Evolutionary conservation across 1,140 invertebrate species (phyloP), one percentile per base, ranked within the genome.

Genomic region (Drosophila sulfurigaster): DNA sequence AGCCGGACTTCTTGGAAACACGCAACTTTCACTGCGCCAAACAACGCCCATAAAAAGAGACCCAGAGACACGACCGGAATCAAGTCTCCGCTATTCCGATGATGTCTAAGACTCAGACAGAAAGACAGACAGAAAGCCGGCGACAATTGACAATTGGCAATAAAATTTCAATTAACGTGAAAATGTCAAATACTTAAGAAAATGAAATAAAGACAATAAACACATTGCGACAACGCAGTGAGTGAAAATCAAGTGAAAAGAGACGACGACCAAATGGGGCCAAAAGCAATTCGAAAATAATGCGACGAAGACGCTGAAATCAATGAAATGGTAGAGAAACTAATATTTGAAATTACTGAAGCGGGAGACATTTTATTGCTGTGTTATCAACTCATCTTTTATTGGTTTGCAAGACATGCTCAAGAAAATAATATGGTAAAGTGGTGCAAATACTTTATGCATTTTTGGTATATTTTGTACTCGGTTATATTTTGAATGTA

Each of bases 111-210:
- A 25, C 20, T 25, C 3, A 16, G 46, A 52, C 30, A 41, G 13
- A 56, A 1, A 54, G 15, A 54, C n/a, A 57, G 30, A 49, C 0
- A 68, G 58, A 38, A 25, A 25, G 20, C 20, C 20, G 56, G 64
- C 57, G 68, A 63, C 76, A 82, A 86, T 86, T 79, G 78, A 75
- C 82, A 81, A 87, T 87, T 79, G 79, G 65, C 83, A 88, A 78
- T 87, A 88, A 80, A 82, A 79, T 67, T 79, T 73, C 82, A 86
- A 86, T 86, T 82, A 82, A 66, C 51, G 70, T 78, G 78, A 59
- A 86, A 83, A 81, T 81, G 46, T 59, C 52, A 75, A 66, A 69
- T 54, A 51, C 28, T 51, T 48, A 20, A 20, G 48, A 64, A 81
- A 74, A 70, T 45, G 58, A 58, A 70, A 69, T 70, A 51, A 70